These are phyloP conservation scores for Furcula furcula DNA, from an alignment of 2,888 invertebrate species.

Conservation along the genomic window DNA sequence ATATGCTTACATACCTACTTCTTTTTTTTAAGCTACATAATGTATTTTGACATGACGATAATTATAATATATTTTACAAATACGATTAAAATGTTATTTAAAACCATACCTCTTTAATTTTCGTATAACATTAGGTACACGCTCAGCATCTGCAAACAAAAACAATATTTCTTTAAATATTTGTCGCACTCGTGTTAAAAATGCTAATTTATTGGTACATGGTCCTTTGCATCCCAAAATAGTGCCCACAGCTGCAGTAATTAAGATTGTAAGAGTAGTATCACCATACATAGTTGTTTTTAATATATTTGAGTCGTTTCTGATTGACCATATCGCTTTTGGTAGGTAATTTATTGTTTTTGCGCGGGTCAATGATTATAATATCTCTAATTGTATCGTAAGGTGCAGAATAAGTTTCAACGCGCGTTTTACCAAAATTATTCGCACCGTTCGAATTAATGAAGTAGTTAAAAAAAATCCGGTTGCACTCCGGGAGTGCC, in stretches of 20 bases:
- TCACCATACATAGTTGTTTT: slow-evolving; percentile 45
- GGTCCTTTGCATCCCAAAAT: not conserved
- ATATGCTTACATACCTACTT: no score
- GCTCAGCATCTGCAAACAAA: slow-evolving; percentile 49
- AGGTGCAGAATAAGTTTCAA: slow-evolving; percentile 6
- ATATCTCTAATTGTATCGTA: slow-evolving; percentile 25
- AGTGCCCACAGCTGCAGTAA: slow-evolving; percentile 20
- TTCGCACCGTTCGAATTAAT: no score
- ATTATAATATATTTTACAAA: no score
- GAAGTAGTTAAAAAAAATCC: no score
- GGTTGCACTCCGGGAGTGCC: no score
- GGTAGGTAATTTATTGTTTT: slow-evolving; percentile 35
- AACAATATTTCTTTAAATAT: slow-evolving; percentile 21
- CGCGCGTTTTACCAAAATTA: no score
- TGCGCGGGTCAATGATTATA: slow-evolving; percentile 26
- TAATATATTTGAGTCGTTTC: slow-evolving; percentile 42
- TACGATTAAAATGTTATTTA: no score
- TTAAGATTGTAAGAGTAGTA: slow-evolving; percentile 25
- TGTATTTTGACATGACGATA: no score
- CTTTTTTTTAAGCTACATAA: no score
- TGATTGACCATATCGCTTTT: slow-evolving; percentile 27
- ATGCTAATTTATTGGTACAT: no score
- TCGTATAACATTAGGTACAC: no score
- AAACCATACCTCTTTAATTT: no score
- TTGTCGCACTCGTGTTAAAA: not conserved